A percentile compares a stretch with the other conserved stretches of the same genome.
Conservation (phyloP, 2,888 invertebrate genomes). For the Sepiola atlantica region DNA sequence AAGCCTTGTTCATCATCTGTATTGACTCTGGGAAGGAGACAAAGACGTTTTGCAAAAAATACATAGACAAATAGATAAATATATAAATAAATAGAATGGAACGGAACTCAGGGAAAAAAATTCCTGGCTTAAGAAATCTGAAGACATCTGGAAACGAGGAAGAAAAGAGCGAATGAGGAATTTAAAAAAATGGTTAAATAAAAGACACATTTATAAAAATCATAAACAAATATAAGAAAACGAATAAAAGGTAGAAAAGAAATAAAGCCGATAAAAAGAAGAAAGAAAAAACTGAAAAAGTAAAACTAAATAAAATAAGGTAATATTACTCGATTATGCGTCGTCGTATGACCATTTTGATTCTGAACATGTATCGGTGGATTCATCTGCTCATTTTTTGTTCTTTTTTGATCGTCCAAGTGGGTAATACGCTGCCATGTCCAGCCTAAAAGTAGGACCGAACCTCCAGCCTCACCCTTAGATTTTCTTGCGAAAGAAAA, state of each 20-base stretch:
- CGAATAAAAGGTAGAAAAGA: background rate
- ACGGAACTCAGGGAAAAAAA: background rate
- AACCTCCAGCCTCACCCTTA: background rate
- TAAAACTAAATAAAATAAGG: background rate
- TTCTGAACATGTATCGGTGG: background rate
- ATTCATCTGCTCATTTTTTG: background rate
- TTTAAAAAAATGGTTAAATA: background rate
- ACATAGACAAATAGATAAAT: background rate
- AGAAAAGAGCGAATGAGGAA: background rate
- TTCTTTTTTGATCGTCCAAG: background rate
- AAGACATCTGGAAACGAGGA: background rate
- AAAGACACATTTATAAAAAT: background rate
- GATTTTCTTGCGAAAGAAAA: background rate
- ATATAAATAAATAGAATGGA: too few relatives aligned
- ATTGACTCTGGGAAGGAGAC: background rate
- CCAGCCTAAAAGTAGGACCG: background rate
- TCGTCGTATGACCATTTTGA: background rate
- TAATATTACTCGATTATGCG: background rate
- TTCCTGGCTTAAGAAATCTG: background rate
- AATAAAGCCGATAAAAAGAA: too few relatives aligned
- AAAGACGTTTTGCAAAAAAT: background rate
- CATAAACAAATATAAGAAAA: background rate
- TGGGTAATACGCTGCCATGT: constrained; percentile 32
- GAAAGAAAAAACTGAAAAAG: background rate
- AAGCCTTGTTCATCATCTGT: background rate